Conservation (phyloP, 1,140 invertebrate species). For the Atta colombica region DNA sequence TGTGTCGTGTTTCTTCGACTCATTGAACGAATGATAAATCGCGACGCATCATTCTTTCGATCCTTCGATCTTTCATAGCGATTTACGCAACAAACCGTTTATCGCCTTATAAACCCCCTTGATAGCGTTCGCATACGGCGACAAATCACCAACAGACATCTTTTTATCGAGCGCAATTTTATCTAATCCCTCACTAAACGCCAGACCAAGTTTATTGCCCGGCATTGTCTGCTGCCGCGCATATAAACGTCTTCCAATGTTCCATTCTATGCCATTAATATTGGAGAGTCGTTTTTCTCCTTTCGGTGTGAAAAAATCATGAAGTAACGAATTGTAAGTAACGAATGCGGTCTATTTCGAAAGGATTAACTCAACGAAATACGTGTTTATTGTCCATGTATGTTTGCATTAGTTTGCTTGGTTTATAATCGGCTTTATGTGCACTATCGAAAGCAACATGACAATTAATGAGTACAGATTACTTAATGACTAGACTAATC, state of each 20-base stretch:
- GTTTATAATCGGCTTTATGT: not conserved
- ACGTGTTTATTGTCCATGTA: not conserved
- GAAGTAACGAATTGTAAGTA: conserved; percentile 27
- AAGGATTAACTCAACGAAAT: not conserved
- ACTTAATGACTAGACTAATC: not conserved
- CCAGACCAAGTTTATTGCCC: conserved; percentile 64
- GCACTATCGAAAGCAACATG: not conserved
- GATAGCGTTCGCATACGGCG: conserved; percentile 21
- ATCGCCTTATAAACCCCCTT: conserved; percentile 7
- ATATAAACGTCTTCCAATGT: conserved; percentile 67
- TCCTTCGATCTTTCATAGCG: not conserved
- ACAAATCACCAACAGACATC: conserved; percentile 65
- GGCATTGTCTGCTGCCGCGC: conserved; percentile 59
- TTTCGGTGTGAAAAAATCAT: conserved; percentile 9
- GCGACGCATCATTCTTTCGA: conserved; percentile 16
- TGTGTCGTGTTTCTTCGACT: conserved; percentile 13
- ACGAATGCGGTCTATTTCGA: not conserved
- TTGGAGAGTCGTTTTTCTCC: conserved; percentile 48
- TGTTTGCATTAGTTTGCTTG: not conserved
- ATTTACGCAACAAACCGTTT: conserved; percentile 36
- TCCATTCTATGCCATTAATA: conserved; percentile 67
- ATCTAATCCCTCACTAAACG: conserved; percentile 46
- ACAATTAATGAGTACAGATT: not conserved
- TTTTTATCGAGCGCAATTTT: conserved; percentile 70
- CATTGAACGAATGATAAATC: conserved; percentile 3